These are phyloP conservation scores for Tenodera sinensis DNA, from an alignment of 2,888 invertebrate species.

Conservation along the genomic window DNA sequence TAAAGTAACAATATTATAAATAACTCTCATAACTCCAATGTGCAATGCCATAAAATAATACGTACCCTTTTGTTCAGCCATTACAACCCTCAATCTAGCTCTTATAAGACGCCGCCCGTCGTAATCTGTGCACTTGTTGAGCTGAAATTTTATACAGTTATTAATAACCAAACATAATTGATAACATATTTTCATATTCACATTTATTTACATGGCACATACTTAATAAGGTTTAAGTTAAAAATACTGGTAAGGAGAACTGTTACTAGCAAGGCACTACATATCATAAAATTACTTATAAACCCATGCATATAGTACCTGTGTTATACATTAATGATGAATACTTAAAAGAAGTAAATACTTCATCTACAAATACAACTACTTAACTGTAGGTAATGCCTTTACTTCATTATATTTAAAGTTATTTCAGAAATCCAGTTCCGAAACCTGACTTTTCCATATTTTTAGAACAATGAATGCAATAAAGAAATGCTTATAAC, in stretches of 20 bases:
- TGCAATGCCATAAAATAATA: background rate
- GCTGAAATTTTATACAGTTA: constrained; percentile 50
- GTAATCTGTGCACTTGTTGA: constrained; percentile 82
- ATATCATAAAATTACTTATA: too few species aligned
- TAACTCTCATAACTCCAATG: background rate
- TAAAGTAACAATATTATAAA: background rate
- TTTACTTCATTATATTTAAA: too few species aligned
- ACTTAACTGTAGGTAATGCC: too few species aligned
- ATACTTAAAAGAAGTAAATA: too few species aligned
- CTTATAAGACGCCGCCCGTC: constrained; percentile 80
- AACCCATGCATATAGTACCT: too few species aligned
- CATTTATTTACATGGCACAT: background rate
- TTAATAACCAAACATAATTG: background rate
- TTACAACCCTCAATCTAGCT: constrained; percentile 74
- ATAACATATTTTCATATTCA: background rate
- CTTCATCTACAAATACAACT: too few species aligned
- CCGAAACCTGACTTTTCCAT: too few species aligned
- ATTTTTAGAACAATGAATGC: too few species aligned
- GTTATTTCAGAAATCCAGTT: too few species aligned
- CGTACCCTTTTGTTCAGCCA: constrained; percentile 84
- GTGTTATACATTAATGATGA: too few species aligned
- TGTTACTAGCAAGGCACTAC: too few species aligned
- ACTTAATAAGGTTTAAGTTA: background rate
- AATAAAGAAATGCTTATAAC: too few species aligned
- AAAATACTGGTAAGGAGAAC: background rate